Conservation (phyloP, 2,888 invertebrate species). For the Drepanosiphum platanoidis region DNA sequence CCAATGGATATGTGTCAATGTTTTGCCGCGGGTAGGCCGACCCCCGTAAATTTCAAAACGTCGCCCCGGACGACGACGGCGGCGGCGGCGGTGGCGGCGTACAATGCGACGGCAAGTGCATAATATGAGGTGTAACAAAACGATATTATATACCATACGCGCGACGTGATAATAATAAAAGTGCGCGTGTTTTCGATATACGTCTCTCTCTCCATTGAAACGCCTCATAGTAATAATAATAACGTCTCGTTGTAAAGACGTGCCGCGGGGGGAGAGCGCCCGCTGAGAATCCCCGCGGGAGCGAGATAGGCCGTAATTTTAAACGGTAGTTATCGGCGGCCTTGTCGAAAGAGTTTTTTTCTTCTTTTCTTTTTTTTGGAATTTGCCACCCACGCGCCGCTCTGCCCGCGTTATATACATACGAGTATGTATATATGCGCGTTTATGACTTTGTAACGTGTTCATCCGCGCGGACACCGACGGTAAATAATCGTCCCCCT, state of each 20-base stretch:
- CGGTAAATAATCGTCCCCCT: neutral
- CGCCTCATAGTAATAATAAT: neutral
- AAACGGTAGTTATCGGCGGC: constrained; percentile 48
- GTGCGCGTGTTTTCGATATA: neutral
- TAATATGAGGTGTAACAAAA: neutral
- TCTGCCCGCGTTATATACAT: no score
- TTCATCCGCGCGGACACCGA: neutral
- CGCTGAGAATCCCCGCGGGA: constrained; percentile 43
- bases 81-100: no score
- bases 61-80: neutral
- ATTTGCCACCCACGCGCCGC: constrained; percentile 46
- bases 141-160: neutral
- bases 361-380: neutral
- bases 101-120: neutral
- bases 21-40: constrained; percentile 9
- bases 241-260: neutral
- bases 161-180: neutral
- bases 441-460: neutral
- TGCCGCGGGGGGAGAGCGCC: constrained; percentile 30
- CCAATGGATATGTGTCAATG: constrained; percentile 52
- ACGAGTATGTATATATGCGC: neutral
- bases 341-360: constrained; percentile 48
- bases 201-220: neutral
- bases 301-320: no score
- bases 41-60: constrained; percentile 12